Base-by-base conservation (phyloP, 2,888 invertebrate species). In the Furcula furcula region DNA sequence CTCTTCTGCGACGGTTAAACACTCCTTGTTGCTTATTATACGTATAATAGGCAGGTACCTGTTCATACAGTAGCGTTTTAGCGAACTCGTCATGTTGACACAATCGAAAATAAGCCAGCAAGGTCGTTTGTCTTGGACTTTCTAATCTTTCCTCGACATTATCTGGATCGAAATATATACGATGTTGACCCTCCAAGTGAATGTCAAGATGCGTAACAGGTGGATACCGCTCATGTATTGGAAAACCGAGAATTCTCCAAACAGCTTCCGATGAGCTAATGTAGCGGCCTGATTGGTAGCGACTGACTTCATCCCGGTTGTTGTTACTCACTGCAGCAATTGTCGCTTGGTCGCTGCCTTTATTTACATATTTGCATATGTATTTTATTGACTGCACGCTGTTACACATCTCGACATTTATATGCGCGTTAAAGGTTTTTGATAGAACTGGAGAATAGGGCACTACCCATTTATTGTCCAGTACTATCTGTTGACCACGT, bases 31-130 rank as follows among this genome's bases (percentile, higher is more conserved):
- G n/a, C n/a, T n/a, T n/a, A n/a, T n/a, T n/a, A n/a, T n/a, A n/a
- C n/a, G n/a, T 29, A 13, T 34, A 29, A 29, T 18, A 34, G 10
- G 15, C 23, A 12, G 34, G 34, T 29, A 19, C 14, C 7, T 32
- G 14, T 7, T 3, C n/a, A 7, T 7, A 2, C 7, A 20, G 12
- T 13, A 20, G 21, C 1, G 20, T 10, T 2, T 15, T 18, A n/a
- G 23, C 31, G 11, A 31, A 31, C 10, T 31, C 31, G 12, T 31
- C 31, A 11, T 14, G 15, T 16, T 22, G 2, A 6, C 31, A 31
- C 9, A 26, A 19, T 3, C 19, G 2, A 3, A 31, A 25, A 26
- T 25, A 19, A 4, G 26, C 16, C 18, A 18, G 7, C 12, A 31
- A 18, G 2, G 18, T 31, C 12, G 25, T 31, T 1, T 31, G 11